Conservation (phyloP, 2,113 vertebrate genomes). For the Australoheros scitulus region DNA sequence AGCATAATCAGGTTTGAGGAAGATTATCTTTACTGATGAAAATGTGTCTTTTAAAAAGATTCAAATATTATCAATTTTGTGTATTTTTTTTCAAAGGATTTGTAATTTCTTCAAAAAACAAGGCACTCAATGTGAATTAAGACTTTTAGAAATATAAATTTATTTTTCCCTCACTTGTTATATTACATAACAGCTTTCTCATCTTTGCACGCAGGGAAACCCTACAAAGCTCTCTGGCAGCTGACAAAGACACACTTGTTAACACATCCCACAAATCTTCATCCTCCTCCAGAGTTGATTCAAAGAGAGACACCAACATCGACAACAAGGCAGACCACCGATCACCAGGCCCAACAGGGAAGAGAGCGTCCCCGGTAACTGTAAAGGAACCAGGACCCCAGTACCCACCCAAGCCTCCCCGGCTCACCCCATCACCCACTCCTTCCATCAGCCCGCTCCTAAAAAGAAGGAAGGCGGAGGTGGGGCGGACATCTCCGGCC, state of each 20-base stretch:
- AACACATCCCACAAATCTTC: conserved; percentile 8
- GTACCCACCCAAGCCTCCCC: conserved; percentile 48
- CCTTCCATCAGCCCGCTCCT: conserved; percentile 61
- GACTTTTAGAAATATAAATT: neutral
- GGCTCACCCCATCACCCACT: conserved; percentile 45
- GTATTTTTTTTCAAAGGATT: neutral
- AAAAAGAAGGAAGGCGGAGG: conserved; percentile 75
- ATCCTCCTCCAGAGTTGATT: neutral
- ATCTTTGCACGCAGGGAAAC: conserved; percentile 55
- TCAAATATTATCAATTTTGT: neutral
- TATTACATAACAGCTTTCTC: conserved; percentile 28
- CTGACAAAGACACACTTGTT: conserved; percentile 39
- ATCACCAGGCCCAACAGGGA: conserved; percentile 34
- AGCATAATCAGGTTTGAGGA: conserved; percentile 64
- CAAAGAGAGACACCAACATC: conserved; percentile 12
- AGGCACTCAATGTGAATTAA: neutral
- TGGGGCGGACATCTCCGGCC: conserved; percentile 19
- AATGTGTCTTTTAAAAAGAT: neutral
- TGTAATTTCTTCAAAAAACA: neutral
- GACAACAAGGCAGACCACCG: conserved; percentile 10
- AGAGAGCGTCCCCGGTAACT: conserved; percentile 18
- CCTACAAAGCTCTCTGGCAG: conserved; percentile 34
- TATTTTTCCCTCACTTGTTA: neutral
- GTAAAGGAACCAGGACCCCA: conserved; percentile 33
- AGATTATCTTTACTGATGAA: conserved; percentile 14